Conservation (phyloP, 2,888 invertebrate genomes). For the Tupiocoris notatus region DNA sequence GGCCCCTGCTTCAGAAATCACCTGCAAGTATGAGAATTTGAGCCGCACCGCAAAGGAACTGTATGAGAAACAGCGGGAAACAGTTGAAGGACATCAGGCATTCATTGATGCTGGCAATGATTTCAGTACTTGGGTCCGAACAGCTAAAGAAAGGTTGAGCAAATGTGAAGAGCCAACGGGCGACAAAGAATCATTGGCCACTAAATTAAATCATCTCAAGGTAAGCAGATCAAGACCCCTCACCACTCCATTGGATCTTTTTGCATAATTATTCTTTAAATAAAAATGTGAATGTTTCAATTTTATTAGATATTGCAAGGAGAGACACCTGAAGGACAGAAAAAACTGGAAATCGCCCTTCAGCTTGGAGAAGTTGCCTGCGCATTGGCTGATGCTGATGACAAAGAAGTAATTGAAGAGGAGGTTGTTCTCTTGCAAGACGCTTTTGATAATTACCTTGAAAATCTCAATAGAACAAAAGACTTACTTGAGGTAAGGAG, state of each 20-base stretch:
- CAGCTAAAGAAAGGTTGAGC: constrained; percentile 83
- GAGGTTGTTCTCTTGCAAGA: constrained; percentile 87
- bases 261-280: neutral
- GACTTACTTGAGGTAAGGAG: constrained; percentile 67
- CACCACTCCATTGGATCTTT: neutral
- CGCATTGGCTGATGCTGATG: constrained; percentile 77
- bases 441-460: constrained; percentile 79
- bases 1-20: constrained; percentile 87
- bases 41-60: constrained; percentile 77
- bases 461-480: constrained; percentile 76
- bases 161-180: constrained; percentile 92
- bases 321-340: constrained; percentile 79
- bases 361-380: constrained; percentile 86
- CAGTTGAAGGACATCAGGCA: constrained; percentile 86
- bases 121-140: constrained; percentile 87
- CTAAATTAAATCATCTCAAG: constrained; percentile 81
- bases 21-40: constrained; percentile 83
- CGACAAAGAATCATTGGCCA: constrained; percentile 82
- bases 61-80: constrained; percentile 71
- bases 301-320: constrained; percentile 66
- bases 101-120: constrained; percentile 90
- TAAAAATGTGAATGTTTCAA: neutral
- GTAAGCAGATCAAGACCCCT: constrained; percentile 38
- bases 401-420: constrained; percentile 86
- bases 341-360: constrained; percentile 76